phyloP scores from a whole-genome alignment of 2,113 vertebrate genomes.

The Ovibos moschatus region DNA sequence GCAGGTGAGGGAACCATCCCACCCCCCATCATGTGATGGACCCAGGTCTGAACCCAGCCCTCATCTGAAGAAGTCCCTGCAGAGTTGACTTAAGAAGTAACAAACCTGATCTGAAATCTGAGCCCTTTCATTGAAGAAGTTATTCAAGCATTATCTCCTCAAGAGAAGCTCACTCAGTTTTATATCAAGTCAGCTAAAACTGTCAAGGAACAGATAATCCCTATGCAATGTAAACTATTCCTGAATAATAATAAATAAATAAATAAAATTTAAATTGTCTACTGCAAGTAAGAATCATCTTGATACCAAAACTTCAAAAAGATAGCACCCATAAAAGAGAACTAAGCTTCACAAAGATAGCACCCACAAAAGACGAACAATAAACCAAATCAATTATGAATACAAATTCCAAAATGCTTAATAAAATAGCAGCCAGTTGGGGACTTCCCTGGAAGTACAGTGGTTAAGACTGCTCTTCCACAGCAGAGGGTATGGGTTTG shows the following conservation, averaged over 20 bases:
- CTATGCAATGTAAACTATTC: constrained; percentile 60
- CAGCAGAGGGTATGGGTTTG: neutral
- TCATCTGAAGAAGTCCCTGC: neutral
- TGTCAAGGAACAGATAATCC: constrained; percentile 69
- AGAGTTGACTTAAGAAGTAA: neutral
- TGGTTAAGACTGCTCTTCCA: neutral
- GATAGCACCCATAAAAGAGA: neutral
- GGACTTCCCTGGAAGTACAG: neutral
- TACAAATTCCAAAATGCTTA: neutral
- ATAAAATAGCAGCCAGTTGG: neutral
- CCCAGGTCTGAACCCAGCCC: neutral
- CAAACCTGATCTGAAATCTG: neutral
- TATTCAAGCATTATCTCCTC: neutral
- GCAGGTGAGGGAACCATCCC: neutral
- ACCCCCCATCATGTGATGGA: neutral
- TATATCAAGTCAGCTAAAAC: constrained; percentile 45
- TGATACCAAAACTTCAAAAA: constrained; percentile 33
- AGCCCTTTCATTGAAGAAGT: neutral
- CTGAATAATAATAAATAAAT: constrained; percentile 5
- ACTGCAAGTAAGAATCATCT: constrained; percentile 24
- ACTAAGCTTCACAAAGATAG: constrained; percentile 37
- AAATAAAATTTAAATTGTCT: constrained; percentile 33
- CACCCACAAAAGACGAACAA: neutral
- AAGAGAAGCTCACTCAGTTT: constrained; percentile 31
- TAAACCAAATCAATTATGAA: neutral